Evolutionary conservation across 2,888 invertebrate species (phyloP).

Genomic region (Cepaea hortensis): DNA sequence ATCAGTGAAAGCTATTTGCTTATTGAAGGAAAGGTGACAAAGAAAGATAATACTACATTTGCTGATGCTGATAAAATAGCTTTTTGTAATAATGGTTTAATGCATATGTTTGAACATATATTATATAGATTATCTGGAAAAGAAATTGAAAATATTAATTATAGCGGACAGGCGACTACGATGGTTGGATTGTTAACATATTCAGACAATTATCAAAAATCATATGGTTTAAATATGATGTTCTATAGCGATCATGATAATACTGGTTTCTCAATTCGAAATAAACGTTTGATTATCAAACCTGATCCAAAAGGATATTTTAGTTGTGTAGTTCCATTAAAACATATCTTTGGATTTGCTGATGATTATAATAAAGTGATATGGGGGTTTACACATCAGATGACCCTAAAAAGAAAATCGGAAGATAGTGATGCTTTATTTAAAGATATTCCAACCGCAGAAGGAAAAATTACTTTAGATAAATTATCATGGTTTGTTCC

Average conservation of each 20-base stretch:
- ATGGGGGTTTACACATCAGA: background rate
- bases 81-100: constrained; percentile 25
- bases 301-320: constrained; percentile 6
- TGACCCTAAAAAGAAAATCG: constrained; percentile 4
- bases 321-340: constrained; percentile 8
- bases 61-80: too few species aligned
- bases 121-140: constrained; percentile 3
- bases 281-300: too few species aligned
- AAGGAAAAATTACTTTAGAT: constrained; percentile 3
- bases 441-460: background rate
- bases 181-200: constrained; percentile 13
- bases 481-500: constrained; percentile 12
- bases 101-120: constrained; percentile 17
- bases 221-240: too few species aligned
- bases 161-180: background rate
- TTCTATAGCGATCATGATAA: too few species aligned
- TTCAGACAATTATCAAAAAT: too few species aligned
- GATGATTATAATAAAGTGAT: constrained; percentile 27
- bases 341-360: constrained; percentile 23
- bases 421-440: background rate
- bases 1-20: constrained; percentile 21
- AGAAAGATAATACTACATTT: too few species aligned
- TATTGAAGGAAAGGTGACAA: constrained; percentile 25
- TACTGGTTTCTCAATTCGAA: too few species aligned
- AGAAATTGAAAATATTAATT: constrained; percentile 20